Percentiles rank a stretch among this genome's conserved stretches.
Conservation (phyloP, 2,888 invertebrate genomes). For the Acanthopleura granulata region DNA sequence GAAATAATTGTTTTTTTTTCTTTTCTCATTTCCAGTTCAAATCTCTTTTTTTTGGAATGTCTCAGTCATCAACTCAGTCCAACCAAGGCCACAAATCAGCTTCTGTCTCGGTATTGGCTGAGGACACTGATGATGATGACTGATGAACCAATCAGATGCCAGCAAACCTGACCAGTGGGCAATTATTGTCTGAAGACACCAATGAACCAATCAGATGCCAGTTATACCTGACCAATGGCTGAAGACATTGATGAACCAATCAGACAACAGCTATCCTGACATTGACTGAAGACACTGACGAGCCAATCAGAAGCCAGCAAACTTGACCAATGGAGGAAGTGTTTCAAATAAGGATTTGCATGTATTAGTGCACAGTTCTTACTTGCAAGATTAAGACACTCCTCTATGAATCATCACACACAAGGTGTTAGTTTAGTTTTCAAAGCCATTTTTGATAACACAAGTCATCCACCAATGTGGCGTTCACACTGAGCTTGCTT, state of each 20-base stretch:
- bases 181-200: too few relatives aligned
- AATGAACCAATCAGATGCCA: neutral
- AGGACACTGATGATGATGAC: slow-evolving; percentile 79
- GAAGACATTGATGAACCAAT: too few relatives aligned
- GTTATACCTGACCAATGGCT: neutral
- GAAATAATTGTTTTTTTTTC: neutral
- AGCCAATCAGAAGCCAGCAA: neutral
- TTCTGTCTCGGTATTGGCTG: slow-evolving; percentile 74
- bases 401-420: too few relatives aligned
- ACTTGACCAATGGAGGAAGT: too few relatives aligned
- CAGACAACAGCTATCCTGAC: slow-evolving; percentile 60
- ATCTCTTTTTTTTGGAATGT: slow-evolving; percentile 56
- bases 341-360: too few relatives aligned
- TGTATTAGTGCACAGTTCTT: too few relatives aligned
- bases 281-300: slow-evolving; percentile 79
- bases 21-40: slow-evolving; percentile 43
- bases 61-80: slow-evolving; percentile 44
- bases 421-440: too few relatives aligned
- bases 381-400: too few relatives aligned
- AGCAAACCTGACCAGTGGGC: neutral
- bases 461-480: too few relatives aligned
- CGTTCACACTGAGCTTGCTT: too few relatives aligned
- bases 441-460: too few relatives aligned
- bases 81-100: slow-evolving; percentile 28
- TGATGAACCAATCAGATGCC: slow-evolving; percentile 22